Conservation (phyloP, 1,140 invertebrate species). For the Branchinecta lindahli region DNA sequence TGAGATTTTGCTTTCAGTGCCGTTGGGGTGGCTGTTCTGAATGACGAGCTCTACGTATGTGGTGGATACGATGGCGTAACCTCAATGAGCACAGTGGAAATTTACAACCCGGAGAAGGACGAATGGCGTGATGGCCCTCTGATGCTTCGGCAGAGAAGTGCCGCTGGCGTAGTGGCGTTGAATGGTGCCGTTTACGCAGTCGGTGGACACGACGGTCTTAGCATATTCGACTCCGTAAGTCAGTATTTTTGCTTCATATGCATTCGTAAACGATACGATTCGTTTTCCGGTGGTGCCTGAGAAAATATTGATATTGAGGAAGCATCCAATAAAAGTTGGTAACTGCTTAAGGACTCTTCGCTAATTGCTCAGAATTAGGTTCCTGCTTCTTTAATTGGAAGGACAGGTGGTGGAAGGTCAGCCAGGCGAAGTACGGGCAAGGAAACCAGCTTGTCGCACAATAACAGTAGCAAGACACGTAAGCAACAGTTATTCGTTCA, state of each 20-base stretch:
- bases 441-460: no score
- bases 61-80: constrained; percentile 79
- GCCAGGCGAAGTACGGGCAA: no score
- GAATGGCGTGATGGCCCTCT: constrained; percentile 49
- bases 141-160: constrained; percentile 77
- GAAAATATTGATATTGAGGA: constrained; percentile 2
- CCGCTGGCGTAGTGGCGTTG: constrained; percentile 67
- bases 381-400: no score
- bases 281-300: background rate
- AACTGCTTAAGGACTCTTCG: no score
- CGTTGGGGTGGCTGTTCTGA: constrained; percentile 63
- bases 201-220: constrained; percentile 70
- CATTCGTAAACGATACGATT: constrained; percentile 15
- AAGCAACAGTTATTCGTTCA: no score
- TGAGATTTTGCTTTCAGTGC: constrained; percentile 40
- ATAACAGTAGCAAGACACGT: no score
- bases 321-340: no score
- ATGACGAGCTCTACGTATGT: constrained; percentile 65
- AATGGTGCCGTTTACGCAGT: constrained; percentile 65
- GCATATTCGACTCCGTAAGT: constrained; percentile 67
- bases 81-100: constrained; percentile 67
- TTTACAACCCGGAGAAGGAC: constrained; percentile 56
- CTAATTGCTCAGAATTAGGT: no score
- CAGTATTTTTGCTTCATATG: constrained; percentile 14
- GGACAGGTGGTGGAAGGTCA: no score